These are phyloP conservation scores for Drosophila mojavensis DNA, from an alignment of 1,140 invertebrate genomes.

Conservation along the genomic window DNA sequence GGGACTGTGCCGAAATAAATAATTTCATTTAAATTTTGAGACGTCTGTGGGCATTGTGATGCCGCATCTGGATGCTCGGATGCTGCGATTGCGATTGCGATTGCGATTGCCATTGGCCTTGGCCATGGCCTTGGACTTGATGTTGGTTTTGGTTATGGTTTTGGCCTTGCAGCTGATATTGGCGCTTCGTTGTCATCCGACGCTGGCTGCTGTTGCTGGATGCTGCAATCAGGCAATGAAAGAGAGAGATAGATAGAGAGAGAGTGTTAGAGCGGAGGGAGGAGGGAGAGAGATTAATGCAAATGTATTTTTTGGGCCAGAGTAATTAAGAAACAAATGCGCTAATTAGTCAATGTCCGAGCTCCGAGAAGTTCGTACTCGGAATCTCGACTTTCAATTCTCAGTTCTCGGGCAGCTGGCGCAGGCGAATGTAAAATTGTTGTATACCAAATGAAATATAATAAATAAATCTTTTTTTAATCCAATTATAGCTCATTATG, in stretches of 20 bases:
- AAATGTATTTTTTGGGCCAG: constrained; percentile 34
- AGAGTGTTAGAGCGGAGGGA: background rate
- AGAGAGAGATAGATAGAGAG: constrained; percentile 3
- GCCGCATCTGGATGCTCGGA: constrained; percentile 18
- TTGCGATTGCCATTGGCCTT: background rate
- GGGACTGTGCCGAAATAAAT: constrained; percentile 55
- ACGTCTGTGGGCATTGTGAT: constrained; percentile 62
- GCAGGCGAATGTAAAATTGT: constrained; percentile 47
- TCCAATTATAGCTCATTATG: constrained; percentile 82
- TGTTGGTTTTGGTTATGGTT: background rate
- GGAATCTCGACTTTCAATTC: constrained; percentile 1
- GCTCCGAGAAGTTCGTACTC: background rate
- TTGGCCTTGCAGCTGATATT: constrained; percentile 23
- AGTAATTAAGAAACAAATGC: constrained; percentile 27
- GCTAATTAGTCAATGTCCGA: constrained; percentile 67
- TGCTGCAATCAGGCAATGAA: constrained; percentile 40
- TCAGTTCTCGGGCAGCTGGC: constrained; percentile 29
- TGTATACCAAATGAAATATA: constrained; percentile 54
- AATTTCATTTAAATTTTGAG: constrained; percentile 76
- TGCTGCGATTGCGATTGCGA: background rate
- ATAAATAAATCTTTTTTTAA: constrained; percentile 74
- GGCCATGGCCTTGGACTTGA: background rate
- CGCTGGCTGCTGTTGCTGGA: constrained; percentile 14
- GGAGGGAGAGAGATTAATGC: constrained; percentile 49
- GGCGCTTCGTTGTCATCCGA: constrained; percentile 30